phyloP scores from a whole-genome alignment of 2,113 vertebrate genomes.

The Pipra filicauda region DNA sequence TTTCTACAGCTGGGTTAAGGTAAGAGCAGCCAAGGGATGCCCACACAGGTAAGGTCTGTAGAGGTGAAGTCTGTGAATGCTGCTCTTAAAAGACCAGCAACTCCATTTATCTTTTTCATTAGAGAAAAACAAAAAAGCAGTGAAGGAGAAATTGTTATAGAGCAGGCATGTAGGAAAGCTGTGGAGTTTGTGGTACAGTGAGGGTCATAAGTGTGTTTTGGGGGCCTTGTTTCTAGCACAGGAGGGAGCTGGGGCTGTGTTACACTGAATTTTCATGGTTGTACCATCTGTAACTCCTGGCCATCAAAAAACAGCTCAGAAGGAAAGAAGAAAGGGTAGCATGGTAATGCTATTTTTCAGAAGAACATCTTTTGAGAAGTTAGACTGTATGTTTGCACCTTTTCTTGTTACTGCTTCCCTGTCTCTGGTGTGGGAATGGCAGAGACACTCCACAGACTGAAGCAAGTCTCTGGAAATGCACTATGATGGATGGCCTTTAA shows the following conservation, averaged over 20 bases:
- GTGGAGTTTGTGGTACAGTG: background rate
- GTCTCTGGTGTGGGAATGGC: background rate
- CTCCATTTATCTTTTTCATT: background rate
- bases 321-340: background rate
- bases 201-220: background rate
- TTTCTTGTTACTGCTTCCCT: background rate
- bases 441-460: background rate
- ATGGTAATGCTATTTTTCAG: background rate
- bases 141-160: background rate
- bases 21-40: slow-evolving; percentile 38
- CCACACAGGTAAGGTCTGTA: background rate
- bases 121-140: background rate
- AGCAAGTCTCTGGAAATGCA: background rate
- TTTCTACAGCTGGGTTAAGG: slow-evolving; percentile 80
- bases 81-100: background rate
- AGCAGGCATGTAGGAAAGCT: background rate
- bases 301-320: background rate
- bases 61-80: background rate
- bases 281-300: background rate
- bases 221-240: background rate
- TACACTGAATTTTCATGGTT: background rate
- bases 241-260: background rate
- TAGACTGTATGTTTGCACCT: background rate
- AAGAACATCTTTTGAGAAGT: background rate
- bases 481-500: background rate